Evolutionary conservation across 2,888 invertebrate genomes (phyloP).

Genomic region (Neria commutata): DNA sequence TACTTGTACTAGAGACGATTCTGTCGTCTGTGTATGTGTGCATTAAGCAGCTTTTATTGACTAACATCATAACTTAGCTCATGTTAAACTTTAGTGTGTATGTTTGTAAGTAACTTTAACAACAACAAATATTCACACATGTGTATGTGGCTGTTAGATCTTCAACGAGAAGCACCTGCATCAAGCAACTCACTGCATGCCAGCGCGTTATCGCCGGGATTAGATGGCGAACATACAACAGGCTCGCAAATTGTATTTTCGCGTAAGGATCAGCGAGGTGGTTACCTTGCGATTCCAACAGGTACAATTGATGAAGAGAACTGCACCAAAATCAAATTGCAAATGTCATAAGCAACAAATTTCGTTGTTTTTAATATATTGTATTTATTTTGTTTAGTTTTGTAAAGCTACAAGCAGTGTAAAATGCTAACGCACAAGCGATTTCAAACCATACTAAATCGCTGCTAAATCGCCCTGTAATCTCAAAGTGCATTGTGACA

Average conservation of each 20-base stretch:
- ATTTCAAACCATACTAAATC: no score
- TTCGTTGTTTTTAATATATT: not conserved
- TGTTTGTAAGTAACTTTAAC: no score
- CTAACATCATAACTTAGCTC: no score
- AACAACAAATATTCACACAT: no score
- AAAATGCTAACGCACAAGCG: not conserved
- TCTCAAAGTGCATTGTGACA: no score
- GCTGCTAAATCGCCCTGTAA: no score
- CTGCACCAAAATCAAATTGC: not conserved
- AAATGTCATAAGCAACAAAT: no score
- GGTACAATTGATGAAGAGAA: conserved; percentile 44
- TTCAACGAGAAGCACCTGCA: conserved; percentile 40
- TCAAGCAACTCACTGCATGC: conserved; percentile 57
- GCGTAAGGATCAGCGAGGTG: conserved; percentile 67
- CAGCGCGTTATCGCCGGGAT: conserved; percentile 45
- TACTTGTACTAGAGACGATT: no score
- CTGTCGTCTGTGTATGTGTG: no score
- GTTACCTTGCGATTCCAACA: conserved; percentile 70
- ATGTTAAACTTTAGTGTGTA: no score
- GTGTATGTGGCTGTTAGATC: no score
- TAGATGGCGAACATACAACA: conserved; percentile 58
- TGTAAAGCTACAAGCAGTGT: not conserved
- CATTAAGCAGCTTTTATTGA: no score
- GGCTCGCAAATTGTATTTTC: conserved; percentile 63
- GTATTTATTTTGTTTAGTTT: not conserved